phyloP scores from a whole-genome alignment of 1,140 invertebrate genomes.

The Cydia pomonella region DNA sequence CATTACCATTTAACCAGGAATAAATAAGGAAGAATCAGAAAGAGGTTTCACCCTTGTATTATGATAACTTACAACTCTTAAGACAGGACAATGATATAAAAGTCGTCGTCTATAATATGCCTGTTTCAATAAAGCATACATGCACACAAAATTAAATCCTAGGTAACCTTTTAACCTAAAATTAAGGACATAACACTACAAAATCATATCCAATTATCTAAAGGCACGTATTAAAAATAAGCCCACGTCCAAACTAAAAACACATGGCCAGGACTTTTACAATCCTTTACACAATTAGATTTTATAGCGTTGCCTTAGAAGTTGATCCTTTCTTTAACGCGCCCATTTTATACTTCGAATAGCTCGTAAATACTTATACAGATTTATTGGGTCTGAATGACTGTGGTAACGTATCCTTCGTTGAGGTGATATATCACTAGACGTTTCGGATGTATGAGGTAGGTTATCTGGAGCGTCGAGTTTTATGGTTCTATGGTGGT shows the following conservation, averaged over 20 bases:
- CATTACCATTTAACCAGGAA: too few relatives aligned
- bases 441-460: background rate
- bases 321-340: conserved; percentile 8
- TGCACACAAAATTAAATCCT: too few relatives aligned
- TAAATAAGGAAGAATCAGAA: too few relatives aligned
- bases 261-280: conserved; percentile 20
- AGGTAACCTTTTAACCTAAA: background rate
- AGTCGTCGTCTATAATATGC: too few relatives aligned
- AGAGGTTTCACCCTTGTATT: too few relatives aligned
- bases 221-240: background rate
- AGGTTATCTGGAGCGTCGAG: background rate
- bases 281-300: conserved; percentile 11
- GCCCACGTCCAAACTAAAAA: background rate
- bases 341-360: conserved; percentile 5
- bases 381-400: conserved; percentile 10
- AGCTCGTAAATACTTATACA: conserved; percentile 4
- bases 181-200: background rate
- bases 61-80: too few relatives aligned
- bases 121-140: too few relatives aligned
- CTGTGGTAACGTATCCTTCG: background rate
- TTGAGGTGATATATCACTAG: background rate
- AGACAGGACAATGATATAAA: too few relatives aligned
- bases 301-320: background rate
- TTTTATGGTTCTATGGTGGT: too few relatives aligned
- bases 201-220: background rate